Evolutionary conservation across 2,888 invertebrate genomes (phyloP), one percentile per base, ranked within the genome.

Genomic region (Dorcus parallelipipedus): DNA sequence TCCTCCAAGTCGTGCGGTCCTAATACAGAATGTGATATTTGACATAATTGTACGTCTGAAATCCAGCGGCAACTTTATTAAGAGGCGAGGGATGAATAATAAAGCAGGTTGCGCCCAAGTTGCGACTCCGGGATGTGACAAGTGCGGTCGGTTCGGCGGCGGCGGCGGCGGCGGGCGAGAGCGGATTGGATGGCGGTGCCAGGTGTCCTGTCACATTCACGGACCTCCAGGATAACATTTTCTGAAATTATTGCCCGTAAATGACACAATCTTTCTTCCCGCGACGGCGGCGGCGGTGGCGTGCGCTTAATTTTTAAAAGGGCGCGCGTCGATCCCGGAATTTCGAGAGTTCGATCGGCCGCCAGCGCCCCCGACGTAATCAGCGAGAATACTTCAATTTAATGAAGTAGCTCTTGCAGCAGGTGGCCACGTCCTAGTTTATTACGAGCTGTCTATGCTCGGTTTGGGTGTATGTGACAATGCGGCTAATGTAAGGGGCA

Each of bases 1-100:
- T 33, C 26, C 26, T 33, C 26, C 26, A 33, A 33, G 6, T 33
- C 7, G 26, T 33, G 7, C 26, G 26, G 26, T 33, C 26, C 26
- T 57, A 57, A 57, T 40, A 41, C 26, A 45, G 52, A 55, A 50
- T 53, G 59, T 56, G 59, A 52, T 58, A 54, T 56, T 55, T 52
- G 64, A 61, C 64, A 54, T 65, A 66, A 67, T 66, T 67, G 63
- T 62, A 54, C 65, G 58, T 60, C 61, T 64, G 64, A 67, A 67
- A 67, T 67, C 62, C 62, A 58, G 47, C 61, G 56, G 48, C 55
- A 58, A 64, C 67, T 64, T 67, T 64, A 68, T 68, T 68, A 68
- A 63, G 58, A 54, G 61, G 53, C 51, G 58, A 33, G 51, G 58
- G 55, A 64, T 67, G 67, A 64, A 68, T 68, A 66, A 67, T 68